These are phyloP conservation scores for Palythoa caribaeorum DNA, from an alignment of 92 coral and sea anemone genomes.

Conservation along the genomic window DNA sequence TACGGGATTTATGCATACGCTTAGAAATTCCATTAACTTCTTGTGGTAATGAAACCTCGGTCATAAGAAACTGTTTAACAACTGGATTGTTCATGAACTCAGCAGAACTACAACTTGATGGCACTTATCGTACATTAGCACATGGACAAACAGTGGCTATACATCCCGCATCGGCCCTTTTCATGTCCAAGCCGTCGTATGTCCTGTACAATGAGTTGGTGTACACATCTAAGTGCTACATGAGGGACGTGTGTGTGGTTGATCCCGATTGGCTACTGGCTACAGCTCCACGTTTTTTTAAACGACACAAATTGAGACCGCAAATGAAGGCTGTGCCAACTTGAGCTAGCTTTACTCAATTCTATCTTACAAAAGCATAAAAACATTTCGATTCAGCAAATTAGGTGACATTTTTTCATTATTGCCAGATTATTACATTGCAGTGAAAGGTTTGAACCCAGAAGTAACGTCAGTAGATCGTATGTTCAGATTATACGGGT, in stretches of 20 bases:
- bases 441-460: no score
- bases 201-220: conserved; percentile 92
- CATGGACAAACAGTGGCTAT: conserved; percentile 84
- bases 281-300: conserved; percentile 87
- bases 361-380: neutral
- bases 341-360: neutral
- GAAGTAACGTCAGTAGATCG: no score
- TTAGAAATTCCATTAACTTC: conserved; percentile 79
- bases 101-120: conserved; percentile 95
- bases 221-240: conserved; percentile 96
- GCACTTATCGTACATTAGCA: conserved; percentile 84
- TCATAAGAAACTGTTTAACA: conserved; percentile 84
- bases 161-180: conserved; percentile 93
- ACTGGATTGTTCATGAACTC: conserved; percentile 93
- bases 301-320: conserved; percentile 83
- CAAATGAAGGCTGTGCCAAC: conserved; percentile 79
- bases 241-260: conserved; percentile 89
- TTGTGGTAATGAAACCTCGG: conserved; percentile 87
- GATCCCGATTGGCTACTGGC: conserved; percentile 88
- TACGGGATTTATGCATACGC: conserved; percentile 82
- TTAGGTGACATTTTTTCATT: no score
- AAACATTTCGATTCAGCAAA: no score
- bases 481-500: no score
- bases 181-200: conserved; percentile 85
- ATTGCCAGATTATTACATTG: neutral